These are phyloP conservation scores for Coreoperca whiteheadi DNA, from an alignment of 2,113 vertebrate genomes.

Conservation along the genomic window DNA sequence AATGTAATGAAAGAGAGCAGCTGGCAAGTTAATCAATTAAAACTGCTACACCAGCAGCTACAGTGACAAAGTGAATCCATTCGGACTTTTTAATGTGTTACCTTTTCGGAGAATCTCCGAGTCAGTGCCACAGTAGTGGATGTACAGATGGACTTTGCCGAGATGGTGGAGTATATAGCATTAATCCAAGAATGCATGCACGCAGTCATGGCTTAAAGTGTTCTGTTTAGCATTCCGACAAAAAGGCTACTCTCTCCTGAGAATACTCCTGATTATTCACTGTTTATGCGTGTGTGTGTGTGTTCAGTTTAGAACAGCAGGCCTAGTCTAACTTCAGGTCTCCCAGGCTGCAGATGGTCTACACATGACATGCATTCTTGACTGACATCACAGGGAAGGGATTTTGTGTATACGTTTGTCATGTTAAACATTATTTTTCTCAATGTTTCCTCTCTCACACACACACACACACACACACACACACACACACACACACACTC, in stretches of 20 bases:
- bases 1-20: neutral
- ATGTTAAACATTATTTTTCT: neutral
- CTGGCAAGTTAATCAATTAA: slow-evolving; percentile 4
- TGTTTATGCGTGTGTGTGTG: neutral
- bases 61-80: neutral
- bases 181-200: neutral
- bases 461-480: neutral
- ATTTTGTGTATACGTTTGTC: slow-evolving; percentile 19
- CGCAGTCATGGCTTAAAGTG: too few relatives aligned
- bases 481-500: neutral
- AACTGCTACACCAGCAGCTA: neutral
- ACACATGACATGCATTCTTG: slow-evolving; percentile 47
- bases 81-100: neutral
- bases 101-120: neutral
- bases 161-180: neutral
- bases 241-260: slow-evolving; percentile 19
- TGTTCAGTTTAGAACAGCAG: neutral
- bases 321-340: neutral
- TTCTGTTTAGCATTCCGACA: slow-evolving; percentile 6
- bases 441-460: neutral
- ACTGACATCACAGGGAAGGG: slow-evolving; percentile 3
- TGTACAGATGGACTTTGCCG: neutral
- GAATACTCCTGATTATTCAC: slow-evolving; percentile 19
- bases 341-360: slow-evolving; percentile 46
- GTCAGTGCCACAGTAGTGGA: neutral